Evolutionary conservation across 35 echinoderm and acorn worm genomes (phyloP).

Genomic region (Apostichopus japonicus): DNA sequence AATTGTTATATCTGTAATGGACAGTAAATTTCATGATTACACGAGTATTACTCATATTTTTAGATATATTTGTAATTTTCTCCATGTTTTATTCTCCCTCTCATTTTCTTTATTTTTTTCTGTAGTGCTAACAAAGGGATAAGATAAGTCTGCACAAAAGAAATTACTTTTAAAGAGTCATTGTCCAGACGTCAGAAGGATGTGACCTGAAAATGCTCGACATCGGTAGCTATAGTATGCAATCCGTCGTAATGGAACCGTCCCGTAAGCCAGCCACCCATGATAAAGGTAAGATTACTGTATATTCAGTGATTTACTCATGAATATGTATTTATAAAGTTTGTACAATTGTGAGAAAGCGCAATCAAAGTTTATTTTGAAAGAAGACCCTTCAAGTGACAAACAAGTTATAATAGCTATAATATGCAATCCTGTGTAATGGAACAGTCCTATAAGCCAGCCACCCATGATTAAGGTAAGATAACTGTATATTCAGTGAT

Average conservation of each 20-base stretch:
- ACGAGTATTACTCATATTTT: no score
- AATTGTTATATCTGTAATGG: no score
- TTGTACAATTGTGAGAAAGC: background rate
- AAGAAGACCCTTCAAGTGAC: no score
- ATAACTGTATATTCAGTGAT: no score
- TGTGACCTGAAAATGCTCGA: background rate
- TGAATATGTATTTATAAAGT: background rate
- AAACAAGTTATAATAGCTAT: background rate
- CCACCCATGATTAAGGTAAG: conserved; percentile 1
- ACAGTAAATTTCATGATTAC: no score
- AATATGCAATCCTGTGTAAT: conserved; percentile 1
- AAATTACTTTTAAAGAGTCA: background rate
- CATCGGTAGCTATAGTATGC: background rate
- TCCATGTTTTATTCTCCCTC: no score
- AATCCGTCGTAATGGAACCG: conserved; percentile 21
- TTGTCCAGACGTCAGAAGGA: background rate
- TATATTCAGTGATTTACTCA: background rate
- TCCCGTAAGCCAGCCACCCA: background rate
- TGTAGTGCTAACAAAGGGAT: no score
- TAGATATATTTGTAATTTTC: no score
- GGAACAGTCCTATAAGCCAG: background rate
- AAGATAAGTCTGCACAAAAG: no score
- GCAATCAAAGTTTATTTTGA: no score
- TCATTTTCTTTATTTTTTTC: no score
- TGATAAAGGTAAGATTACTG: background rate